These are phyloP conservation scores for Rhinolophus sinicus DNA, from an alignment of 2,113 vertebrate species.

Conservation along the genomic window DNA sequence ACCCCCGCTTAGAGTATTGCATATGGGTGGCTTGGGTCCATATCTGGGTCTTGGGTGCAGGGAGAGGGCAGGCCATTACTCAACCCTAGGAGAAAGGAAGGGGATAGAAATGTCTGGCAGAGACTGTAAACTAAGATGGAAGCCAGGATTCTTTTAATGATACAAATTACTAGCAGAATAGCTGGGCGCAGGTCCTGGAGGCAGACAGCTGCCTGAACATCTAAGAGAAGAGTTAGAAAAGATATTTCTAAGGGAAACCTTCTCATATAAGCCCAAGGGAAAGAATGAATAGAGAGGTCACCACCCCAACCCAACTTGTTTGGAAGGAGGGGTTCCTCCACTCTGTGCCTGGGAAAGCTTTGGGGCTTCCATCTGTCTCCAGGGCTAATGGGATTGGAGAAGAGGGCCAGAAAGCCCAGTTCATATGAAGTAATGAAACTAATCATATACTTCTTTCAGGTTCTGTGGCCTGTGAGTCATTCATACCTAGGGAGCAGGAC, in stretches of 20 bases:
- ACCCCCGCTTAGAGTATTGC: neutral
- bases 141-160: neutral
- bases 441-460: slow-evolving; percentile 33
- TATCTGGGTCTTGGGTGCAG: neutral
- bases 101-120: neutral
- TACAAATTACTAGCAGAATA: neutral
- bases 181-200: neutral
- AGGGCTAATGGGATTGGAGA: neutral
- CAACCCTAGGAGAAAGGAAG: neutral
- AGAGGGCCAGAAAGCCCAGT: neutral
- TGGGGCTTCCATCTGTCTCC: neutral
- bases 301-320: neutral
- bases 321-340: neutral
- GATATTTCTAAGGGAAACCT: neutral
- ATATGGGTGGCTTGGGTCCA: neutral
- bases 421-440: neutral
- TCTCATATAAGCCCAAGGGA: neutral
- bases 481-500: neutral
- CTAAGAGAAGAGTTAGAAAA: neutral
- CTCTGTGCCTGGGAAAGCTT: neutral
- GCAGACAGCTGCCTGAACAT: neutral
- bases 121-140: neutral
- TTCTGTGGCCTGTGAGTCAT: neutral
- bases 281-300: neutral
- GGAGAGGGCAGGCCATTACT: neutral